Evolutionary conservation across 2,797 vertebrate genomes (phyloP).

Genomic region (Dicrostonyx torquatus): DNA sequence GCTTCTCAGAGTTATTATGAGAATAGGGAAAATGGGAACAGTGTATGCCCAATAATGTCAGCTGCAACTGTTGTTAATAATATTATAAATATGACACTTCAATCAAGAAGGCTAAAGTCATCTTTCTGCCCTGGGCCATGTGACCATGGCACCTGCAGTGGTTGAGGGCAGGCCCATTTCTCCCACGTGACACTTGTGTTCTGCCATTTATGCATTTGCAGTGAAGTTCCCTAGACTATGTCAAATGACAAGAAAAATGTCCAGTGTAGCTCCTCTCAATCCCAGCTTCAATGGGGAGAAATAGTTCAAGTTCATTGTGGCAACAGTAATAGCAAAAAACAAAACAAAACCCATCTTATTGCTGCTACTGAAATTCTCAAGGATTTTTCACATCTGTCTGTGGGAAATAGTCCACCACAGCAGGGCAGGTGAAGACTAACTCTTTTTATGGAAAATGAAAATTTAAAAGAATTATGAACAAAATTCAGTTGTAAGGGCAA

Average conservation of each 20-base stretch:
- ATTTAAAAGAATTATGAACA: slow-evolving; percentile 30
- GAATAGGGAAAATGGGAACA: background rate
- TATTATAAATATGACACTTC: background rate
- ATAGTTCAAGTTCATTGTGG: background rate
- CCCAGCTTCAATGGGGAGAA: background rate
- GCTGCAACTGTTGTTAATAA: background rate
- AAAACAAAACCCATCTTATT: background rate
- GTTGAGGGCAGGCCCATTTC: background rate
- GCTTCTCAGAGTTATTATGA: background rate
- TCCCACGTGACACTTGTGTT: background rate
- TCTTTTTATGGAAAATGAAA: slow-evolving; percentile 6
- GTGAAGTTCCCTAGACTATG: background rate
- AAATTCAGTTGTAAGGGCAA: slow-evolving; percentile 36
- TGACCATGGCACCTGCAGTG: background rate
- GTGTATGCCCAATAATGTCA: background rate
- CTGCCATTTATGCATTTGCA: background rate
- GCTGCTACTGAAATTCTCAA: background rate
- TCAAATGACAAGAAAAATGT: background rate
- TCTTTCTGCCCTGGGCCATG: background rate
- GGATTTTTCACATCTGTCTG: background rate
- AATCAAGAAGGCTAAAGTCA: background rate
- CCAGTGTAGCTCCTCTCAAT: background rate
- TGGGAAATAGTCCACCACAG: background rate
- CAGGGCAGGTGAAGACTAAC: background rate
- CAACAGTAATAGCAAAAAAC: background rate